These are phyloP conservation scores for Zaprionus taronus DNA, from an alignment of 1,140 invertebrate species.

Conservation along the genomic window DNA sequence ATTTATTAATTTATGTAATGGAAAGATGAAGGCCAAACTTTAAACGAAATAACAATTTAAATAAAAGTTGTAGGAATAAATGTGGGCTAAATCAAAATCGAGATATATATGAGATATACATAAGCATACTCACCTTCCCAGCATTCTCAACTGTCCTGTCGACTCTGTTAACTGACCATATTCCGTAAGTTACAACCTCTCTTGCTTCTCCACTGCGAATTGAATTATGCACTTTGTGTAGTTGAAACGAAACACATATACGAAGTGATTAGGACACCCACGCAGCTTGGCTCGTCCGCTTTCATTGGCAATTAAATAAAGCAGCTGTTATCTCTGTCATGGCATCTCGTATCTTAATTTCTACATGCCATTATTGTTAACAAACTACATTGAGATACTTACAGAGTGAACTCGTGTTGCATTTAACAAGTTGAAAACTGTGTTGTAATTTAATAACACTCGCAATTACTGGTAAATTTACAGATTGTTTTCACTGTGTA, in stretches of 20 bases:
- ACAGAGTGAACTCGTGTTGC: background rate
- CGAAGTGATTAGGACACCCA: background rate
- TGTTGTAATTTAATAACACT: background rate
- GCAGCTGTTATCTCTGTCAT: slow-evolving; percentile 39
- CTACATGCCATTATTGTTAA: background rate
- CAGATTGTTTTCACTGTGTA: slow-evolving; percentile 3
- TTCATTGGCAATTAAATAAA: slow-evolving; percentile 80
- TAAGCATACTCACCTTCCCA: no score
- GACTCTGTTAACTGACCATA: no score
- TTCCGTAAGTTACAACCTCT: background rate
- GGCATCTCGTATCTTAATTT: slow-evolving; percentile 47
- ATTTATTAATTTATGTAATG: no score
- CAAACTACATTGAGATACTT: background rate
- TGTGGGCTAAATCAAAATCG: no score
- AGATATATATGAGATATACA: no score
- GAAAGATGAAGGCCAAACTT: no score
- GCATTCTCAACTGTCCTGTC: no score
- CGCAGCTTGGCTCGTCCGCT: slow-evolving; percentile 34
- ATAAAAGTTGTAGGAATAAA: no score
- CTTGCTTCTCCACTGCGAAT: background rate
- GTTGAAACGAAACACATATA: background rate
- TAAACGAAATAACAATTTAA: no score
- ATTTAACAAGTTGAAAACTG: slow-evolving; percentile 10
- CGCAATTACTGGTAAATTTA: background rate
- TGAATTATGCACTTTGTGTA: background rate